Evolutionary conservation across 2,888 invertebrate genomes (phyloP), one percentile per base, ranked within the genome.

Genomic region (Bimastos eiseni): DNA sequence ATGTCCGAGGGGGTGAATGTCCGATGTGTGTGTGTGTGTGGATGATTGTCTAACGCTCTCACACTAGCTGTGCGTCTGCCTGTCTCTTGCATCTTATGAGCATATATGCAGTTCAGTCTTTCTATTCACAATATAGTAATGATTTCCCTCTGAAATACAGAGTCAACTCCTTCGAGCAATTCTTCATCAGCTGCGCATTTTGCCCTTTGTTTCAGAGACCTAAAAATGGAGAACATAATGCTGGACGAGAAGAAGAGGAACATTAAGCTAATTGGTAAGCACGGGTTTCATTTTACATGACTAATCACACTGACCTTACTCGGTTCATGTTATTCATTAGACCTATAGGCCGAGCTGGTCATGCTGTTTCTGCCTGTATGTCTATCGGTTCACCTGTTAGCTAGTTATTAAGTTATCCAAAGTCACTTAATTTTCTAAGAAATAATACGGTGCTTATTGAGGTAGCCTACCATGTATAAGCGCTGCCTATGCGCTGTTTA

Each of bases 151-250:
- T 11, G 41, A 41, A 17, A 41, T 5, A 17, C 41, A 41, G 41
- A 41, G 5, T 41, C 41, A 17, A 41, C 49, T 49, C 49, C 2
- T 49, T 49, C 15, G 49, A 49, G 49, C 24, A 49, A 21, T 49
- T 49, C 49, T 24, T 49, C 1, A 49, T 21, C 19, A 49, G 21
- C 21, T 49, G 49, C 49, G 24, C 21, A 70, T 70, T 49, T 33
- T 37, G 37, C 33, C 30, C 33, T 86, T 44, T 34, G 21, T 93
- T 93, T 36, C 94, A 97, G 97, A 91, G 97, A 97, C 95, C 95
- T 97, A 92, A 97, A 97, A 95, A 97, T 97, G 97, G 97, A 97
- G 94, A 97, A 97, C 94, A 97, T 97, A 92, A 97, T 97, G 96
- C 94, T 97, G 93, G 97, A 97, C 94, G 95, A 96, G 38, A 95